phyloP scores from a whole-genome alignment of 1,140 invertebrate genomes.

The Micrasema minimum region DNA sequence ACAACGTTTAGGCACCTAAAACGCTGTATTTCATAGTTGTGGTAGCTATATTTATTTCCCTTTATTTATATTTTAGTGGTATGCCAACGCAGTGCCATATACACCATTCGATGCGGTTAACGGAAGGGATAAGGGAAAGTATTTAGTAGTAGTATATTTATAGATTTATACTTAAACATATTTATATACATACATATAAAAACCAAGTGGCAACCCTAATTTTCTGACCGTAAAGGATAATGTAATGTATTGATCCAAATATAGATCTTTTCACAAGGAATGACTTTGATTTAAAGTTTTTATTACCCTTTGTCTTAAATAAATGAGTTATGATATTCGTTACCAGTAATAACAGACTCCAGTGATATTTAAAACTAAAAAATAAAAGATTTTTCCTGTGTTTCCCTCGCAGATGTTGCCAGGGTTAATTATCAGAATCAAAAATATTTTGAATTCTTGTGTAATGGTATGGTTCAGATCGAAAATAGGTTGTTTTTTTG shows the following conservation, averaged over 20 bases:
- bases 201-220: no score
- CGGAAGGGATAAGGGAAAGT: no score
- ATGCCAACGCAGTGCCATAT: no score
- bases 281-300: constrained; percentile 50
- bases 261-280: constrained; percentile 26
- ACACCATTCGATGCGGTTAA: no score
- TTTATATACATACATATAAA: no score
- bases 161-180: no score
- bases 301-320: constrained; percentile 46
- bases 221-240: not conserved
- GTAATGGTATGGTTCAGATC: not conserved
- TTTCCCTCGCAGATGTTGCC: constrained; percentile 38
- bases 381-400: constrained; percentile 27
- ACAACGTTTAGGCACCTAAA: no score
- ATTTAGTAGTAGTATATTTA: no score
- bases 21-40: no score
- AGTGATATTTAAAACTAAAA: constrained; percentile 11
- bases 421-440: constrained; percentile 7
- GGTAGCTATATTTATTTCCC: no score
- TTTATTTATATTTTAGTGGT: no score
- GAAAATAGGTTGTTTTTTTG: no score
- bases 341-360: constrained; percentile 40
- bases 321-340: constrained; percentile 30
- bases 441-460: constrained; percentile 20
- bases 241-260: constrained; percentile 46